Evolutionary conservation across 2,113 vertebrate genomes (phyloP), one percentile per base, ranked within the genome.

Genomic region (Serinus canaria): DNA sequence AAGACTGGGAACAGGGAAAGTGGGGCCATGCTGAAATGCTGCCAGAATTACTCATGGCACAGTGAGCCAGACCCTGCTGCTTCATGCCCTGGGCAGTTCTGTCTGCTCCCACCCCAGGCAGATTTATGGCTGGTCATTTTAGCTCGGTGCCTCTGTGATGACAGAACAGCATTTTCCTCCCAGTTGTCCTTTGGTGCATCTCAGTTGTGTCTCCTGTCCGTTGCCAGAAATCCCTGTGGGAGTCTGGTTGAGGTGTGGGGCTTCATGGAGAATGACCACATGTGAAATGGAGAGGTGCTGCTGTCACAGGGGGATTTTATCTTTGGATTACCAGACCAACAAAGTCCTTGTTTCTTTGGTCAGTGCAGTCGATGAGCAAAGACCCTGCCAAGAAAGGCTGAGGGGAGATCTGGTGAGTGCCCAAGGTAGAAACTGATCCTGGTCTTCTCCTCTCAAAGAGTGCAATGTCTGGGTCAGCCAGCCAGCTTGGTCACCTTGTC

Each of bases 121-220:
- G 59, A 39, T 39, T 47, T 55, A 28, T 84, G 59, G 23, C 49
- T 64, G 49, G 22, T 39, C 59, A 19, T 39, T 39, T 47, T 11
- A 84, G 7, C 68, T 55, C 1, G 0, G 18, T 33, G 58, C 23
- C 18, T n/a, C 49, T 47, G 23, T 55, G 82, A 47, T 22, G 49
- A 28, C 0, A 27, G 59, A 74, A 55, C 41, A 64, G 41, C 81
- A 47, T 47, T 64, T 39, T 22, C 28, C 59, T 33, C 49, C 6
- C 41, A 33, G 59, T 1, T 55, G 47, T 53, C 39, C 68, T 73
- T 53, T 23, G n/a, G 41, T 39, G 39, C 28, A 39, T 33, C 23
- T 56, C 41, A 55, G 41, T 33, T 0, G 2, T 39, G 22, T 14
- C 68, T 63, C 68, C 27, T 27, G 47, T 25, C 33, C 0, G 0